Conservation (phyloP, 1,140 invertebrate genomes). For the Danaus plexippus region DNA sequence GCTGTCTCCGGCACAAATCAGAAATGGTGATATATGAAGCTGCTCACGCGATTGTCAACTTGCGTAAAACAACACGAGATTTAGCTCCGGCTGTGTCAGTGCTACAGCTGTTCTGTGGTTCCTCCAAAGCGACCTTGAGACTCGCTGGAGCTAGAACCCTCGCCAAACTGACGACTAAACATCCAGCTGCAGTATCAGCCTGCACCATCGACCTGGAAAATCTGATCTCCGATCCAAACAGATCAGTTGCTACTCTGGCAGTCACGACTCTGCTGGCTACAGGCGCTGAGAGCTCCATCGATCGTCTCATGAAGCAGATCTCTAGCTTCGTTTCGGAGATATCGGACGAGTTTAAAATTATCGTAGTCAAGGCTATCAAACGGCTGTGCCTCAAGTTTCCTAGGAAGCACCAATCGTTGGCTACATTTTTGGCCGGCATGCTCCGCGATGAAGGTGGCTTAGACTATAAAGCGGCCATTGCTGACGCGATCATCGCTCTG, state of each 20-base stretch:
- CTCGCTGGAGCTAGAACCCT: conserved; percentile 98
- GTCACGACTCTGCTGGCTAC: conserved; percentile 99
- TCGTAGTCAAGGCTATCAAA: conserved; percentile 93
- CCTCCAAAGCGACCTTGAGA: conserved; percentile 92
- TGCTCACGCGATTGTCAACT: conserved; percentile 92
- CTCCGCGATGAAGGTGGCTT: conserved; percentile 97
- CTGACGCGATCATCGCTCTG: conserved; percentile 97
- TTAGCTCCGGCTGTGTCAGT: conserved; percentile 95
- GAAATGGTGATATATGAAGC: conserved; percentile 99
- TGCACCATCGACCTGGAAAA: conserved; percentile 99
- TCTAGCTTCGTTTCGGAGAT: conserved; percentile 98
- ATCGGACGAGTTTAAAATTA: conserved; percentile 99
- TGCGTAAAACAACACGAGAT: conserved; percentile 87
- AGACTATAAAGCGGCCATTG: conserved; percentile 98
- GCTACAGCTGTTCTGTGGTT: conserved; percentile 95
- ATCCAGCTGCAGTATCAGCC: conserved; percentile 95
- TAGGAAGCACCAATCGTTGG: conserved; percentile 94
- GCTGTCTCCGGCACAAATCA: conserved; percentile 95
- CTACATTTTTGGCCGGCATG: conserved; percentile 98
- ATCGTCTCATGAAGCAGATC: conserved; percentile 99
- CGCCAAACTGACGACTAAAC: conserved; percentile 89
- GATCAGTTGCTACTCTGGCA: conserved; percentile 98
- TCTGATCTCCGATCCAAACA: conserved; percentile 96
- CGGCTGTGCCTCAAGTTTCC: conserved; percentile 97
- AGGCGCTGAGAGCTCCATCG: conserved; percentile 97